These are phyloP conservation scores for Clarias platycephalus DNA, from an alignment of 2,797 vertebrate genomes.

Conservation along the genomic window DNA sequence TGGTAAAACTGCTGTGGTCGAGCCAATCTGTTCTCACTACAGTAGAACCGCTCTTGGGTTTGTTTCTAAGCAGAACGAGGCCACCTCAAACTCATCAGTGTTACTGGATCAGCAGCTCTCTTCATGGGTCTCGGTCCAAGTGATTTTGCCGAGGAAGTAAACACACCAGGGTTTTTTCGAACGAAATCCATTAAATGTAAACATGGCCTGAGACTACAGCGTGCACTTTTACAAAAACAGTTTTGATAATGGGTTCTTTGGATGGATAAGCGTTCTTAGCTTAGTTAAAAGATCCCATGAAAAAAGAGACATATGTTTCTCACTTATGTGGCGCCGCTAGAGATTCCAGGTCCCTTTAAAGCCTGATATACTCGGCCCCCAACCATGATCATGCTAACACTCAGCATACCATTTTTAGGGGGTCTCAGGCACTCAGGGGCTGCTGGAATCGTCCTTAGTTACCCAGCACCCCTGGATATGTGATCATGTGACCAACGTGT, in stretches of 20 bases:
- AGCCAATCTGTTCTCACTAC: constrained; percentile 3
- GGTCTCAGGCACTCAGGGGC: too few species aligned
- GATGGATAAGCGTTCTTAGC: neutral
- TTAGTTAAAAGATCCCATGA: neutral
- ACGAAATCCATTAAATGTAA: neutral
- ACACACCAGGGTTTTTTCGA: neutral
- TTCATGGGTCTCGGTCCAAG: neutral
- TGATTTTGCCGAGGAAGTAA: neutral
- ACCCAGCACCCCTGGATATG: too few species aligned
- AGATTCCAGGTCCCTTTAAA: too few species aligned
- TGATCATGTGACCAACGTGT: neutral
- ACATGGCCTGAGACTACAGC: neutral
- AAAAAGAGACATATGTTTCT: neutral
- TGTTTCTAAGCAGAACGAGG: neutral
- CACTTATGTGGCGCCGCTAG: too few species aligned
- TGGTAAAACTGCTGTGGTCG: neutral
- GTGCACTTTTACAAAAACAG: neutral
- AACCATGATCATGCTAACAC: too few species aligned
- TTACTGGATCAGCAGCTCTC: neutral
- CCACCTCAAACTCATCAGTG: neutral
- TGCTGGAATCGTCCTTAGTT: too few species aligned
- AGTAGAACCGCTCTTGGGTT: neutral
- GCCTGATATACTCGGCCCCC: too few species aligned
- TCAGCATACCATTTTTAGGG: too few species aligned
- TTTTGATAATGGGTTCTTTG: neutral